These are phyloP conservation scores for Anodontia alba DNA, from an alignment of 2,888 invertebrate genomes.

Conservation along the genomic window DNA sequence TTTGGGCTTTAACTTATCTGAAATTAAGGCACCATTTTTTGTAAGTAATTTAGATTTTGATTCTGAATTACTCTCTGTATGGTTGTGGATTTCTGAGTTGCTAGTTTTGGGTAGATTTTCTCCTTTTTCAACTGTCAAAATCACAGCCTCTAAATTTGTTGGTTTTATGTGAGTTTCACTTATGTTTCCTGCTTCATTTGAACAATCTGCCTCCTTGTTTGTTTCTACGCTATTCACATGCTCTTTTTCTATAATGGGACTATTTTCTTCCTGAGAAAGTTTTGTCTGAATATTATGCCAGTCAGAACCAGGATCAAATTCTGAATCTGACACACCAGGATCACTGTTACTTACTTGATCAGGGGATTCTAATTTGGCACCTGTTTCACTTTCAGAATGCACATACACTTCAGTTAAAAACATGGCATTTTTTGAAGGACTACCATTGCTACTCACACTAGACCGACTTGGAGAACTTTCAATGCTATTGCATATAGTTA, in stretches of 20 bases:
- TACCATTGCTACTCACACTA: neutral
- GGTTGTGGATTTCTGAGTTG: neutral
- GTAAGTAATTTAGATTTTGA: conserved; percentile 10
- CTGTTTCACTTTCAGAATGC: neutral
- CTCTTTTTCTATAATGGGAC: conserved; percentile 4
- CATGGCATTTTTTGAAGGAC: neutral
- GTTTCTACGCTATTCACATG: neutral
- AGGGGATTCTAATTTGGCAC: neutral
- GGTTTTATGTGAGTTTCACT: neutral
- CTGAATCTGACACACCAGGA: neutral
- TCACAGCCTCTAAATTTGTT: neutral
- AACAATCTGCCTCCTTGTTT: conserved; percentile 3
- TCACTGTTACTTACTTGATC: neutral
- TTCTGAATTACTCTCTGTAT: neutral
- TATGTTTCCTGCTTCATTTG: neutral
- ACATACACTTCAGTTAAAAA: conserved; percentile 3
- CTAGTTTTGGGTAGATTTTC: neutral
- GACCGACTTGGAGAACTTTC: conserved; percentile 4
- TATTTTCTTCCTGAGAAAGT: conserved; percentile 16
- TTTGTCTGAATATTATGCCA: neutral
- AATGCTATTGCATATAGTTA: neutral
- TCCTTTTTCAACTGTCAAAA: neutral
- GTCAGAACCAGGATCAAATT: neutral
- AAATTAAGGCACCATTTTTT: conserved; percentile 1
- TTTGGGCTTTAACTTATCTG: neutral